phyloP scores from a whole-genome alignment of 2,888 invertebrate genomes.

The Crocallis elinguaria region DNA sequence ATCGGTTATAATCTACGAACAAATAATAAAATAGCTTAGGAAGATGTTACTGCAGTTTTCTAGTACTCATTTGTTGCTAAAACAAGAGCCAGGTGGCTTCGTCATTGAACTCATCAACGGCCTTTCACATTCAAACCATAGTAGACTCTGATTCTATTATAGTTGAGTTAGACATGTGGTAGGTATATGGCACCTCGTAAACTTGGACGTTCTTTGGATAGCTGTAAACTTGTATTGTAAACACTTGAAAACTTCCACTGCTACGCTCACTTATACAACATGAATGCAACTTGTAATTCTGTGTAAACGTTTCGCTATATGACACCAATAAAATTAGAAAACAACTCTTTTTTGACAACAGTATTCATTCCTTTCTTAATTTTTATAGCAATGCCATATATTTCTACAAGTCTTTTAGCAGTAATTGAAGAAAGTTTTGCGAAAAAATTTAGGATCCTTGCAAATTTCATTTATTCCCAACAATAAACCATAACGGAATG shows the following conservation, averaged over 20 bases:
- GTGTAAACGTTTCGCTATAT: constrained; percentile 30
- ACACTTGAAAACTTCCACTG: constrained; percentile 28
- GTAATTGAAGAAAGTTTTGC: constrained; percentile 37
- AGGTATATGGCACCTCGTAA: constrained; percentile 30
- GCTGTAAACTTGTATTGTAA: constrained; percentile 37
- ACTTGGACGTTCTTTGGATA: constrained; percentile 29
- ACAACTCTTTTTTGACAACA: constrained; percentile 27
- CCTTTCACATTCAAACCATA: too few relatives aligned
- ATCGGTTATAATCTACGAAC: too few relatives aligned
- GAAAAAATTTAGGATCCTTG: constrained; percentile 27
- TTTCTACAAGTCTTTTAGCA: constrained; percentile 29
- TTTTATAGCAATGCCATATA: constrained; percentile 16
- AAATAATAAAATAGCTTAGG: too few relatives aligned
- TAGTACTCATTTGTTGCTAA: too few relatives aligned
- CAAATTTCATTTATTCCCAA: constrained; percentile 53
- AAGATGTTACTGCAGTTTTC: too few relatives aligned
- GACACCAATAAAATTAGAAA: constrained; percentile 30
- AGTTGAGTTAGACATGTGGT: constrained; percentile 16
- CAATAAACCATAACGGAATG: constrained; percentile 61
- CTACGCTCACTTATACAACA: constrained; percentile 29
- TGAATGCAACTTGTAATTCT: constrained; percentile 26
- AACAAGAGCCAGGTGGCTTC: too few relatives aligned
- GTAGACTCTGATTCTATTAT: too few relatives aligned
- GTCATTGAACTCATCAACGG: too few relatives aligned
- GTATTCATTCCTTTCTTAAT: constrained; percentile 6